Conservation (phyloP, 2,113 vertebrate genomes). For the Sturnus vulgaris region DNA sequence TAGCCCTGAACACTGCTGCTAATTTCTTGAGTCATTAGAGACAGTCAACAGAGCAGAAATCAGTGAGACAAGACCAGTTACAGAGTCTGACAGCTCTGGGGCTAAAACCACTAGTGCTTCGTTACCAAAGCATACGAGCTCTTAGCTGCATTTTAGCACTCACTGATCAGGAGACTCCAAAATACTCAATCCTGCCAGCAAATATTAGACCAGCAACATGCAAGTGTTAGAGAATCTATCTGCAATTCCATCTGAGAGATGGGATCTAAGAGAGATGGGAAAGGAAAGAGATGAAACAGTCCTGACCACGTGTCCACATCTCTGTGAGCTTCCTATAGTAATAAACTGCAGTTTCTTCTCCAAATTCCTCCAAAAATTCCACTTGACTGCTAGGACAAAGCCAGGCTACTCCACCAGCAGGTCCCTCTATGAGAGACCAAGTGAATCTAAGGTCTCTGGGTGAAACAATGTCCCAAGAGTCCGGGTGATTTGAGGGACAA, state of each 20-base stretch:
- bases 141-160: neutral
- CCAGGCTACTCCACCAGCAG: neutral
- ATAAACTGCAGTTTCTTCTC: neutral
- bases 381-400: neutral
- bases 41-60: neutral
- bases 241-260: neutral
- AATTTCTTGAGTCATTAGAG: neutral
- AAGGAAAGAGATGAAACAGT: neutral
- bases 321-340: neutral
- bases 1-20: neutral
- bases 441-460: neutral
- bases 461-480: neutral
- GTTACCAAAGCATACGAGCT: rapidly evolving
- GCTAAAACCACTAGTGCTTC: neutral
- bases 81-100: neutral
- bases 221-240: neutral
- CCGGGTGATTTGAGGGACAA: neutral
- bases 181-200: neutral
- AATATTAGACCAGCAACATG: neutral
- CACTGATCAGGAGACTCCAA: neutral
- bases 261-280: neutral
- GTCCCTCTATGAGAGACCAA: neutral
- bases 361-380: neutral
- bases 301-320: rapidly evolving
- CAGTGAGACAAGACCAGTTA: neutral